Conservation (phyloP, 2,797 vertebrate genomes). For the Halcyon leucocephala region DNA sequence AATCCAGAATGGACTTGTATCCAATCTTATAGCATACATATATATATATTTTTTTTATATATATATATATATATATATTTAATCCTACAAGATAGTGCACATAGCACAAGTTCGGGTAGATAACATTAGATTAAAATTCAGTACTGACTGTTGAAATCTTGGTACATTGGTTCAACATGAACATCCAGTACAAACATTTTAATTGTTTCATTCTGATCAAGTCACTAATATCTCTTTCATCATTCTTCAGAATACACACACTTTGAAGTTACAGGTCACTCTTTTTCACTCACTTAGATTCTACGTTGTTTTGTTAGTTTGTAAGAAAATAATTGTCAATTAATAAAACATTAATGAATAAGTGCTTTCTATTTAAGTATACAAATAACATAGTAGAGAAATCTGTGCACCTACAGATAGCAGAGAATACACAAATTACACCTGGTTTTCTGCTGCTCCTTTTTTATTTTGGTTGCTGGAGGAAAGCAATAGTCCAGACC, state of each 20-base stretch:
- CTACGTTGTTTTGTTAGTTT: background rate
- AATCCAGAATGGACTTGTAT: background rate
- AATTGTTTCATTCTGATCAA: background rate
- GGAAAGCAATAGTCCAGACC: background rate
- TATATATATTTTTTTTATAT: background rate
- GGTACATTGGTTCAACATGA: background rate
- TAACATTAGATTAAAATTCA: background rate
- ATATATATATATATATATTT: no score
- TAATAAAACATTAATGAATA: background rate
- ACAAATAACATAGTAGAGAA: background rate
- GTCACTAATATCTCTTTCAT: background rate
- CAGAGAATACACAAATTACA: background rate
- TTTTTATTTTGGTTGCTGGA: background rate
- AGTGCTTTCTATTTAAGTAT: background rate
- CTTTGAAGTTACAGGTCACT: background rate
- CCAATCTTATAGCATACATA: background rate
- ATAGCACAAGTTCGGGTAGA: background rate
- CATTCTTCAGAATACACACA: background rate
- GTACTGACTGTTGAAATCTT: background rate
- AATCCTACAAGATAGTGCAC: background rate
- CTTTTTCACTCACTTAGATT: background rate
- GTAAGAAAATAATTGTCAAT: background rate
- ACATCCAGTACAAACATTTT: background rate
- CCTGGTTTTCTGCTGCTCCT: background rate
- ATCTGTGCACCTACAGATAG: background rate